A percentile compares a stretch with the other conserved stretches of the same genome.
Evolutionary conservation across 2,797 vertebrate species (phyloP).

Genomic region (Pseudomugil tenellus): DNA sequence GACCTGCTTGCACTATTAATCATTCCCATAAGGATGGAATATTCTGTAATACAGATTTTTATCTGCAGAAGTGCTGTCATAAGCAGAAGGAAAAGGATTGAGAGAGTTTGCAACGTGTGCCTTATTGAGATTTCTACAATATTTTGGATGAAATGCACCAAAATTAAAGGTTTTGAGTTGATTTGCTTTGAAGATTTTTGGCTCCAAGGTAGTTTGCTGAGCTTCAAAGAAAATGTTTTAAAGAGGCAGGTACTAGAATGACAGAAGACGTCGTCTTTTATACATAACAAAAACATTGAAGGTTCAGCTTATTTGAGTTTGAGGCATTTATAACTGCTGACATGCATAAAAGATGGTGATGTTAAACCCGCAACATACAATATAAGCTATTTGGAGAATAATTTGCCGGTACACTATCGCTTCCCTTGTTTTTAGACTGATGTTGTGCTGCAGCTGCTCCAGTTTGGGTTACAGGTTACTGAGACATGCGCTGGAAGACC

Average conservation of each 20-base stretch:
- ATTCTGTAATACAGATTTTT: constrained; percentile 35
- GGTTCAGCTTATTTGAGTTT: constrained; percentile 12
- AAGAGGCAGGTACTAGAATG: background rate
- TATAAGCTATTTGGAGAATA: background rate
- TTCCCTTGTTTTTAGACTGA: constrained; percentile 4
- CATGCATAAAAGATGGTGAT: constrained; percentile 9
- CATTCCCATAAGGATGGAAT: constrained; percentile 46
- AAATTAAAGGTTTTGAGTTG: constrained; percentile 35
- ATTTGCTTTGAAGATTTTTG: constrained; percentile 32
- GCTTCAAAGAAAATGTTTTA: constrained; percentile 7
- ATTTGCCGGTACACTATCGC: background rate
- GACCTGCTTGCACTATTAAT: constrained; percentile 56
- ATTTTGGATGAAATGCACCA: constrained; percentile 46
- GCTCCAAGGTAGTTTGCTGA: constrained; percentile 14
- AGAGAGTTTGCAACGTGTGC: constrained; percentile 60
- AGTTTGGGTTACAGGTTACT: constrained; percentile 14
- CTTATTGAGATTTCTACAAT: constrained; percentile 72
- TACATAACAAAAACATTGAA: background rate
- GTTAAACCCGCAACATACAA: constrained; percentile 3
- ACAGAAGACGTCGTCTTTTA: background rate
- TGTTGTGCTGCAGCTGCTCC: constrained; percentile 13
- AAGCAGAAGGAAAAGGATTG: constrained; percentile 8
- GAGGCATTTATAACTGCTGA: constrained; percentile 45
- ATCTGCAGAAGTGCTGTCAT: constrained; percentile 25
- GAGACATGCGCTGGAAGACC: constrained; percentile 38